These are phyloP conservation scores for Ypsolopha scabrella DNA, from an alignment of 2,888 invertebrate species.

Conservation along the genomic window DNA sequence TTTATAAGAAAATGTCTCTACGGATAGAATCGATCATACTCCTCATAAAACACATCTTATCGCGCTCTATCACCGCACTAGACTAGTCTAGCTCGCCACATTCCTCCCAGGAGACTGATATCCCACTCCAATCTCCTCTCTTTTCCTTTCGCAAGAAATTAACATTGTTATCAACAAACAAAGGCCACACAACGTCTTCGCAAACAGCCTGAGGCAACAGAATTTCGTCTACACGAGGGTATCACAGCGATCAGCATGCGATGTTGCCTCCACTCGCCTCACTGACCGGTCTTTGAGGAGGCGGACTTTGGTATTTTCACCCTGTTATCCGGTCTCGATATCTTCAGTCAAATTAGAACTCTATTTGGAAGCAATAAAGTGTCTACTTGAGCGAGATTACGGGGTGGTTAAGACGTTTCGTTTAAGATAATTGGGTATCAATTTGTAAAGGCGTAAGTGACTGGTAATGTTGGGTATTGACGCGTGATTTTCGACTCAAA, in stretches of 20 bases:
- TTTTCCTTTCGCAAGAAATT: too few species aligned
- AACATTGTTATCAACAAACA: not conserved
- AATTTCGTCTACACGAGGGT: not conserved
- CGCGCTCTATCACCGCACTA: not conserved
- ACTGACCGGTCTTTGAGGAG: not conserved
- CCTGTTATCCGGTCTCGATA: not conserved
- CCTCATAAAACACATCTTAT: not conserved
- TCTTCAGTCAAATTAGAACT: too few species aligned
- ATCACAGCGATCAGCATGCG: not conserved
- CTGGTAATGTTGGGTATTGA: not conserved
- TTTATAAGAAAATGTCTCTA: too few species aligned
- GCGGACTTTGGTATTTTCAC: not conserved
- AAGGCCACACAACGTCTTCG: not conserved
- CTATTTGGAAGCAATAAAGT: too few species aligned
- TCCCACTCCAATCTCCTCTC: not conserved
- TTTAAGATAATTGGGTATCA: not conserved
- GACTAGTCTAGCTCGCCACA: not conserved
- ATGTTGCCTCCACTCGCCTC: not conserved
- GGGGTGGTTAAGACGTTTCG: not conserved
- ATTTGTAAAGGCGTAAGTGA: not conserved
- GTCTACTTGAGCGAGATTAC: too few species aligned
- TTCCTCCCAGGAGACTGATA: not conserved
- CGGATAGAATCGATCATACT: too few species aligned
- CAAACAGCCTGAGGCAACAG: not conserved
- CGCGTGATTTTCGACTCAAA: slow-evolving; percentile 6